Percentiles rank a stretch among this genome's conserved stretches.
Conservation (phyloP, 1,140 invertebrate genomes). For the Anastrepha ludens region DNA sequence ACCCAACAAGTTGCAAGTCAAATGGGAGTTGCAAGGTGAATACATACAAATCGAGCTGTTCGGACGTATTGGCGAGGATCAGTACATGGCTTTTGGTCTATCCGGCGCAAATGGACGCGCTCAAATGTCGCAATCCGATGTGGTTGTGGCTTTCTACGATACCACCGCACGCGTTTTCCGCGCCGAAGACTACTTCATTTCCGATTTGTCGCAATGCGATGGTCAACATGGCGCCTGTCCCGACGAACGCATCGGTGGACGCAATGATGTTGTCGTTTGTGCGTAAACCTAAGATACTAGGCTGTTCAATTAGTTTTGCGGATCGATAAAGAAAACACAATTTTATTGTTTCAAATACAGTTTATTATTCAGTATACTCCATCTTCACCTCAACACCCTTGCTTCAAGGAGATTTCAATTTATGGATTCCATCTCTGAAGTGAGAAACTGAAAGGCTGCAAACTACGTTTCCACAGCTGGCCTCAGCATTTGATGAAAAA, state of each 20-base stretch:
- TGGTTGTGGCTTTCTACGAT: conserved; percentile 89
- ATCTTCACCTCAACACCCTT: too few relatives aligned
- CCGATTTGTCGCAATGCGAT: conserved; percentile 87
- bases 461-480: too few relatives aligned
- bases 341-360: too few relatives aligned
- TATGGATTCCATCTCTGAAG: too few relatives aligned
- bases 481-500: too few relatives aligned
- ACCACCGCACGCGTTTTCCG: conserved; percentile 81
- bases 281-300: conserved; percentile 45
- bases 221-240: conserved; percentile 89
- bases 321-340: too few relatives aligned
- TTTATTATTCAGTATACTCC: too few relatives aligned
- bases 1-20: conserved; percentile 85
- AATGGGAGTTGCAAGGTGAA: conserved; percentile 86
- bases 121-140: conserved; percentile 87
- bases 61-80: conserved; percentile 85
- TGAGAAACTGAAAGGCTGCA: too few relatives aligned
- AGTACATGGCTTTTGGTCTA: conserved; percentile 92
- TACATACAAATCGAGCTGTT: conserved; percentile 85
- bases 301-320: too few relatives aligned
- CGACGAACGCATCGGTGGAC: conserved; percentile 86
- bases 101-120: conserved; percentile 83
- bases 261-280: conserved; percentile 86
- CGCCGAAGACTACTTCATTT: conserved; percentile 90
- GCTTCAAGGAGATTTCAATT: too few relatives aligned